Conservation (phyloP, 2,797 vertebrate genomes). For the Pangasius macronema region DNA sequence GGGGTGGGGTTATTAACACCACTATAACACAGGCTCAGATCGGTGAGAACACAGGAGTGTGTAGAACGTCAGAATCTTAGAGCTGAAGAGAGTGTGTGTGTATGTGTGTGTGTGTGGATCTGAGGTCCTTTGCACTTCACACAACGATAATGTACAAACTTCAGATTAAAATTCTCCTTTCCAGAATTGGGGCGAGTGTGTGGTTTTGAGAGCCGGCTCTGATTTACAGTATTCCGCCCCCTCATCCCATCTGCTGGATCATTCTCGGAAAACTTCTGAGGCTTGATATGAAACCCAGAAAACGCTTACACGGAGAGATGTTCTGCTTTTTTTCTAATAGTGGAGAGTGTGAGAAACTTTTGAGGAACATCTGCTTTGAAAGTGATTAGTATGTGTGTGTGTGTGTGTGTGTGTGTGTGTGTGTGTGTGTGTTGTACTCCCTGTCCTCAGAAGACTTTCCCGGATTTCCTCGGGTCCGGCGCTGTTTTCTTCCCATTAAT, state of each 20-base stretch:
- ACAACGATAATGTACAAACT: neutral
- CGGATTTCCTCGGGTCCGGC: neutral
- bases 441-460: constrained; percentile 17
- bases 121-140: neutral
- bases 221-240: constrained; percentile 9
- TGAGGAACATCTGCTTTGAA: constrained; percentile 21
- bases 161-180: too few relatives aligned
- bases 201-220: neutral
- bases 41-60: neutral
- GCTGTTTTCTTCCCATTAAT: constrained; percentile 10
- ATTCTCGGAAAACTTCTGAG: neutral
- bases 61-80: neutral
- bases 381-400: constrained; percentile 5
- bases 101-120: neutral
- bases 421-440: constrained; percentile 17
- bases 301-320: neutral
- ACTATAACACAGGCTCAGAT: neutral
- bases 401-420: constrained; percentile 32
- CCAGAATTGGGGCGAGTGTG: neutral
- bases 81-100: neutral
- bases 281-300: neutral
- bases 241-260: constrained; percentile 24
- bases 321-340: neutral
- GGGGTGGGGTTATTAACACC: neutral
- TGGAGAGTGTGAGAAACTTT: constrained; percentile 22